Evolutionary conservation across 2,797 vertebrate genomes (phyloP), one percentile per base, ranked within the genome.

Genomic region (Acestrorhynchus altus): DNA sequence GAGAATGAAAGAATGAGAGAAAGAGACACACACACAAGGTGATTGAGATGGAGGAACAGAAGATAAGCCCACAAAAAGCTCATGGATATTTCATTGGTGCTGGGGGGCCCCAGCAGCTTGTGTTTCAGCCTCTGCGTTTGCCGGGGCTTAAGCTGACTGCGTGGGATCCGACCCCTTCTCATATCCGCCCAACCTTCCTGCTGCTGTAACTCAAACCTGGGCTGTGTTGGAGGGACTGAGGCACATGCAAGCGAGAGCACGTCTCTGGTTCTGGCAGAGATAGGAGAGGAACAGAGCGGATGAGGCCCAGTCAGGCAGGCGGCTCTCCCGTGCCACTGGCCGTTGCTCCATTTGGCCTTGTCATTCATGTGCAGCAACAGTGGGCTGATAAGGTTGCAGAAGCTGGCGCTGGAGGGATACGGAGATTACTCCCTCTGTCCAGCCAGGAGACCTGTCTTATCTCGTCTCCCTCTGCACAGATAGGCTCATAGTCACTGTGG

Each of bases 81-180:
- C 76, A 81, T 84, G 57, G 76, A 84, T 79, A 81, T 81, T 84
- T 84, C 52, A 81, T 81, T 74, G n/a, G 60, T 39, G 26, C 79
- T 60, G 63, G 72, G 72, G 76, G 68, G 57, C 26, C 79, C 79
- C 44, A 6, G 26, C 20, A 40, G 78, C 76, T 79, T 81, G 56
- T 67, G 83, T 84, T 81, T 78, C 76, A 78, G 57, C 40, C 39
- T 11, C 16, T 66, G 72, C 40, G n/a, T 63, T 66, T 68, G 74
- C 42, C 20, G 26, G 77, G 56, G 49, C 77, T 76, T 77, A 73
- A 64, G 9, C 52, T 8, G 28, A 69, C 54, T 49, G 49, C 69
- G 75, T 70, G 70, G 63, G 39, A 24, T 54, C 56, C 12, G 18
- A 69, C 35, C 28, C 20, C 20, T 20, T 75, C 79, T 76, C 61